phyloP scores from a whole-genome alignment of 1,140 invertebrate genomes.

The Diorhabda sublineata region DNA sequence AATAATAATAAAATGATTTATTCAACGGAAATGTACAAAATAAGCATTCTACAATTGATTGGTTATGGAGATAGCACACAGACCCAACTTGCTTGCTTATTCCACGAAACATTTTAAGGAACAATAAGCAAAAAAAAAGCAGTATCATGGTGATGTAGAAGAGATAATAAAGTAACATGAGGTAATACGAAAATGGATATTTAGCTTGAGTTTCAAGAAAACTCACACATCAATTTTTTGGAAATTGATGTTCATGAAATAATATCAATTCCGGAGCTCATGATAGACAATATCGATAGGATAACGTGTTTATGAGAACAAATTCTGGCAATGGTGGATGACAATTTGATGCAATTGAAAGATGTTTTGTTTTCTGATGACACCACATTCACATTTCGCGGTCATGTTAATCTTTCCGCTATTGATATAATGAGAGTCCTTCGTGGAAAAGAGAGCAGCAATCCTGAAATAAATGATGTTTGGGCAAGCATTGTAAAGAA shows the following conservation, averaged over 20 bases:
- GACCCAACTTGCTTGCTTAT: too few species aligned
- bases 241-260: neutral
- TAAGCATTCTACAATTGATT: too few species aligned
- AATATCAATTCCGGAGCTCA: conserved; percentile 5
- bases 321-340: conserved; percentile 11
- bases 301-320: conserved; percentile 18
- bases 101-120: too few species aligned
- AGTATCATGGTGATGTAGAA: too few species aligned
- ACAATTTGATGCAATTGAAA: conserved; percentile 16
- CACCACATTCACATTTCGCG: conserved; percentile 5
- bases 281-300: conserved; percentile 10
- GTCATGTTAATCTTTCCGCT: neutral
- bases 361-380: conserved; percentile 16
- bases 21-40: too few species aligned
- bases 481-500: neutral
- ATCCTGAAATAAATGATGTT: neutral
- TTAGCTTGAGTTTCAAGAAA: too few species aligned
- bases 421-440: neutral
- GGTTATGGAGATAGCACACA: too few species aligned
- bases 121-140: too few species aligned
- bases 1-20: too few species aligned
- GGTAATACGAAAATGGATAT: too few species aligned
- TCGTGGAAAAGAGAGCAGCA: neutral
- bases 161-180: too few species aligned
- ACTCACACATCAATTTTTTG: too few species aligned